Base-by-base conservation (phyloP, 2,797 vertebrate genomes). In the Aulostomus chinensis region DNA sequence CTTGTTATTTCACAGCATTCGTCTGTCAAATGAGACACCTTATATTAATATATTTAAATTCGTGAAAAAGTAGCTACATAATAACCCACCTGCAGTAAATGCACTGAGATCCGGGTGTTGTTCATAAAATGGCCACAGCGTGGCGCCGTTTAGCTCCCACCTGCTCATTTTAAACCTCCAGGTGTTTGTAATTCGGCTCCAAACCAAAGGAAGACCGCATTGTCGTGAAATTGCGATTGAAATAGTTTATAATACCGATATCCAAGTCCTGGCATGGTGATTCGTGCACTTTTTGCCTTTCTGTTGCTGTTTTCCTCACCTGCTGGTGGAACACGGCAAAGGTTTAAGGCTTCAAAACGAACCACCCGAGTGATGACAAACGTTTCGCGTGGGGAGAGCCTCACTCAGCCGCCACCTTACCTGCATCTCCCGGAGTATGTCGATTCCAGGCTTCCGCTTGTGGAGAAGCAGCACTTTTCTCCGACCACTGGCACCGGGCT, bases 381-480 rank as follows among this genome's bases (percentile, higher is more conserved):
- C 1, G 17, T 38, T 41, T 16, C 16, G 55, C 37, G 42, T 4
- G 20, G 32, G n/a, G 17, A 63, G 1, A n/a, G 50, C 0, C 30
- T 13, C 9, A 33, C 24, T 7, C 9, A 50, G 1, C 69, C 51
- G 25, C 35, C 48, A 1, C 55, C 72, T 0, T 82, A 71, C 73
- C 67, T 88, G 3, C 47, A 50, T 1, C 86, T 91, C 1, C 90
- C 90, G 0, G 21, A 86, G 58, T 85, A 62, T 9, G 25, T 74
- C 38, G 73, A 88, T 35, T 85, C 81, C 0, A 46, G 54, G 14
- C 12, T 16, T 5, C 88, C 86, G 16, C 70, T 87, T 42, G 30
- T 89, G 40, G 49, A 80, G 2, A 84, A 64, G 20, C 24, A 43
- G 8, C 36, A 56, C 0, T 78, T 90, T 30, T 68, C 42, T 2